Base-by-base conservation (phyloP, 1,140 invertebrate species). In the Drosophila malerkotliana region DNA sequence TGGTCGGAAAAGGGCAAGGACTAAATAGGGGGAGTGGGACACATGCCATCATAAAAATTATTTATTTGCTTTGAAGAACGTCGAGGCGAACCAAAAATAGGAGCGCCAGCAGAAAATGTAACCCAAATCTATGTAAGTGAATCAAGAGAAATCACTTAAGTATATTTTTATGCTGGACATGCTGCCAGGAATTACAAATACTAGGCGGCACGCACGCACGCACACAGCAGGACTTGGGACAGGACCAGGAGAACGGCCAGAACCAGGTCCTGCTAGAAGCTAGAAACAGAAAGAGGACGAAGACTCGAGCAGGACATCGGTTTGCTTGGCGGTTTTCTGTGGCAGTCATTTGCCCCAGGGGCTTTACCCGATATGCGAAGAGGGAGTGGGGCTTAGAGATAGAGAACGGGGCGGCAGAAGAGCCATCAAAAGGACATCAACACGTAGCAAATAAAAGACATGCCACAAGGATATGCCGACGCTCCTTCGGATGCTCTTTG, bases 101-200 rank as follows among this genome's bases (percentile, higher is more conserved):
- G 61, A 63, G 58, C 32, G 63, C 62, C 66, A 79, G 71, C 71
- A 73, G 67, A 88, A 37, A 87, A 87, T 87, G 83, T 88, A 87
- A 87, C 83, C 79, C 83, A 87, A 88, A 87, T 87, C 83, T 87
- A 85, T 85, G 78, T 85, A 88, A 87, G 83, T 87, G 82, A 87
- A 87, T 87, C 82, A 87, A 88, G 83, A 87, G 83, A 87, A 87
- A 87, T 87, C 83, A 87, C 83, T 87, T 87, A 87, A 87, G 83
- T 87, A 87, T 87, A 87, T 87, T 87, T 88, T 87, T 87, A 87
- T 87, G 83, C 83, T 87, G 83, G 83, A 87, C 83, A 87, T 87
- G 83, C 83, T 88, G 83, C 79, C 79, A 87, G 75, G 83, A 88
- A 87, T 87, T 88, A 87, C 83, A 87, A 87, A 87, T 87, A 87